Evolutionary conservation across 2,888 invertebrate genomes (phyloP).

Genomic region (Sturmia bella): DNA sequence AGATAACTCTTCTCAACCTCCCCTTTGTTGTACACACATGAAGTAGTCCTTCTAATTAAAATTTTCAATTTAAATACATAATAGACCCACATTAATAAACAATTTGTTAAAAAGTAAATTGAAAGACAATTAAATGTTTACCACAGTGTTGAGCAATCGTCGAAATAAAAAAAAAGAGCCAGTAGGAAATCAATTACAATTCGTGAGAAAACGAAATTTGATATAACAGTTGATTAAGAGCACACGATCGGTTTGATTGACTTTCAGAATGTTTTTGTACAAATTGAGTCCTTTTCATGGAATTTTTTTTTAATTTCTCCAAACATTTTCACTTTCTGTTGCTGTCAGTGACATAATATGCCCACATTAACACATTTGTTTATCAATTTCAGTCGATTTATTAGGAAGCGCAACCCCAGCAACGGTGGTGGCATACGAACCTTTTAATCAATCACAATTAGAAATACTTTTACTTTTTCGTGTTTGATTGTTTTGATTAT

Average conservation of each 20-base stretch:
- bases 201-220: conserved; percentile 47
- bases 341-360: conserved; percentile 63
- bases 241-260: conserved; percentile 39
- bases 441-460: conserved; percentile 55
- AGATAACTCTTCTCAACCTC: neutral
- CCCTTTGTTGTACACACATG: conserved; percentile 11
- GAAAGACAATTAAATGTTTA: conserved; percentile 28
- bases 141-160: conserved; percentile 20
- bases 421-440: conserved; percentile 41
- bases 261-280: conserved; percentile 1
- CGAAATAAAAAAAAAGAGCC: neutral
- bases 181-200: conserved; percentile 8
- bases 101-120: conserved; percentile 36
- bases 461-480: conserved; percentile 28
- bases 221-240: conserved; percentile 13
- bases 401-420: neutral
- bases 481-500: conserved; percentile 15
- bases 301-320: neutral
- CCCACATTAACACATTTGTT: conserved; percentile 69
- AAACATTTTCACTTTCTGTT: neutral
- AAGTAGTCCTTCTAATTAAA: neutral
- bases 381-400: conserved; percentile 20
- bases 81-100: conserved; percentile 53
- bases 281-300: conserved; percentile 46
- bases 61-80: conserved; percentile 17